Evolutionary conservation across 2,113 vertebrate genomes (phyloP).

Genomic region (Galeopterus variegatus): DNA sequence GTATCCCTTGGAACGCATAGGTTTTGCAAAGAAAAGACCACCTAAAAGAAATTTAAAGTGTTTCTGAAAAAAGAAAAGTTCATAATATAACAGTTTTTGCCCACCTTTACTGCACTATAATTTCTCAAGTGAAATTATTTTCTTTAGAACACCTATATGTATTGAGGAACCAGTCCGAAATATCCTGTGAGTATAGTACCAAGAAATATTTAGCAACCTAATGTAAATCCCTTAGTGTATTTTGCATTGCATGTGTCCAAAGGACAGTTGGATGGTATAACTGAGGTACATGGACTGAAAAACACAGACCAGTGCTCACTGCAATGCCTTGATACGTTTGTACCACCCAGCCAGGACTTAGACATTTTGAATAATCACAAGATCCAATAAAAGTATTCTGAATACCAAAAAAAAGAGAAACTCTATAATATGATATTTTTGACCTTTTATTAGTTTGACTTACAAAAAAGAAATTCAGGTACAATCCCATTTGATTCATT

Average conservation of each 20-base stretch:
- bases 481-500: slow-evolving; percentile 47
- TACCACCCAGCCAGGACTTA: background rate
- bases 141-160: background rate
- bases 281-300: background rate
- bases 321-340: background rate
- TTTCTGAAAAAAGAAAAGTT: slow-evolving; percentile 5
- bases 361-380: background rate
- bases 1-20: slow-evolving; percentile 97
- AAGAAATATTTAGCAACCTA: slow-evolving; percentile 24
- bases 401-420: background rate
- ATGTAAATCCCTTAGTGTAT: background rate
- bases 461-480: slow-evolving; percentile 56
- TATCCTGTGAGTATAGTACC: background rate
- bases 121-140: background rate
- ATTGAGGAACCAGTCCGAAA: background rate
- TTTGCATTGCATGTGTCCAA: background rate
- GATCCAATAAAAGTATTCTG: slow-evolving; percentile 6
- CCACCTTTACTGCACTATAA: background rate
- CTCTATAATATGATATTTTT: slow-evolving; percentile 13
- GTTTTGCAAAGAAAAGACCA: slow-evolving; percentile 98
- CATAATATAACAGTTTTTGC: background rate
- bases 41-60: slow-evolving; percentile 88
- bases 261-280: background rate
- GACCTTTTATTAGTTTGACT: slow-evolving; percentile 40
- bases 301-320: background rate